Conservation (phyloP, 2,113 vertebrate species). For the Stigmatopora nigra region DNA sequence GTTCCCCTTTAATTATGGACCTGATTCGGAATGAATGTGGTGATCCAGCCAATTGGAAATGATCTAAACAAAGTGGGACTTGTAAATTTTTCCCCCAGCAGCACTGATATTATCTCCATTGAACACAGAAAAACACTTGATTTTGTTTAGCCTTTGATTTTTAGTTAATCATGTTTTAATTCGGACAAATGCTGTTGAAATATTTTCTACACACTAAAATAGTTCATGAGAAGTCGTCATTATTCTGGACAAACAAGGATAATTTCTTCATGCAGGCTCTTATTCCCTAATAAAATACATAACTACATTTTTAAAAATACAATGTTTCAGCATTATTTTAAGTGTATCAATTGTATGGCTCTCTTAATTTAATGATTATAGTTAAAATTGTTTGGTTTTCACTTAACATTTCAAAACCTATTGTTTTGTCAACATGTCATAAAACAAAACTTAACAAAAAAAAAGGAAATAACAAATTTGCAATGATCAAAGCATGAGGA, state of each 20-base stretch:
- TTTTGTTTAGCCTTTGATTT: not conserved
- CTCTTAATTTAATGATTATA: too few relatives aligned
- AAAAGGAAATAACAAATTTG: too few relatives aligned
- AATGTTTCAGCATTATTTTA: too few relatives aligned
- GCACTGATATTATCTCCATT: slow-evolving; percentile 31
- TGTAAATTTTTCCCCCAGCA: slow-evolving; percentile 46
- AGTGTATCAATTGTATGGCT: too few relatives aligned
- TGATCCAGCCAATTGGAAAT: slow-evolving; percentile 55
- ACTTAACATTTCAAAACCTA: too few relatives aligned
- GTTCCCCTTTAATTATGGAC: slow-evolving; percentile 62
- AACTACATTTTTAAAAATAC: too few relatives aligned
- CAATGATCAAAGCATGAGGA: too few relatives aligned
- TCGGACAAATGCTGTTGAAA: not conserved
- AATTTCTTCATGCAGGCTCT: not conserved
- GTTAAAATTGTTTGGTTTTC: too few relatives aligned
- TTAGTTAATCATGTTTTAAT: not conserved
- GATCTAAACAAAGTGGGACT: slow-evolving; percentile 49
- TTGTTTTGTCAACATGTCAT: too few relatives aligned
- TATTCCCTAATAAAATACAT: too few relatives aligned
- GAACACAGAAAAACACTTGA: not conserved
- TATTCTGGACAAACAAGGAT: not conserved
- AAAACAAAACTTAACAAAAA: too few relatives aligned
- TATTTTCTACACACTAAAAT: not conserved
- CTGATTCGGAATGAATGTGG: slow-evolving; percentile 64
- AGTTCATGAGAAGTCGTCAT: not conserved